phyloP scores from a whole-genome alignment of 64 coral and sea anemone genomes.

The Pocillopora damicornis region DNA sequence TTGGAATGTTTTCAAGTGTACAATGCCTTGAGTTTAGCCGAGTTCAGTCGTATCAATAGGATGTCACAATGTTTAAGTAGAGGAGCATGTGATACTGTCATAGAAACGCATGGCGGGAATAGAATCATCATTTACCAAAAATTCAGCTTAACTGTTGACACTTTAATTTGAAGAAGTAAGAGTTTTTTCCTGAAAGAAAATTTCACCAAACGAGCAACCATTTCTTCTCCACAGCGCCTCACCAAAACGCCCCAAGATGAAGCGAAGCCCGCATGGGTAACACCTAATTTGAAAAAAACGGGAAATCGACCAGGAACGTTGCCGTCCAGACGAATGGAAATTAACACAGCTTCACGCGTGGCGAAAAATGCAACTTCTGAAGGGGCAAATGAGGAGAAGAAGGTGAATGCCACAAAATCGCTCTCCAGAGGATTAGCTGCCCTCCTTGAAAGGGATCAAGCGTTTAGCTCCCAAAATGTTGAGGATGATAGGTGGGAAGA shows the following conservation, averaged over 20 bases:
- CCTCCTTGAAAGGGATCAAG: constrained; percentile 28
- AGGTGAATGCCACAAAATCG: constrained; percentile 14
- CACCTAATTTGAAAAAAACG: constrained; percentile 15
- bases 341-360: background rate
- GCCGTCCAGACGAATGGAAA: background rate
- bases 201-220: background rate
- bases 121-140: too few relatives aligned
- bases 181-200: too few relatives aligned
- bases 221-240: constrained; percentile 2
- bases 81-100: too few relatives aligned
- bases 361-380: background rate
- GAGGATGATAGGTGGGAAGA: background rate
- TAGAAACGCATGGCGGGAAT: too few relatives aligned
- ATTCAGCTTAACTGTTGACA: too few relatives aligned
- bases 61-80: too few relatives aligned
- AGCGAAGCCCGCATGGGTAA: constrained; percentile 8
- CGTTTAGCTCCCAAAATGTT: constrained; percentile 1
- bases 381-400: background rate
- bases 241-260: background rate
- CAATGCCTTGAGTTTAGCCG: too few relatives aligned
- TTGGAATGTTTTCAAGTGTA: too few relatives aligned
- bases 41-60: too few relatives aligned
- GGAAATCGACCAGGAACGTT: background rate
- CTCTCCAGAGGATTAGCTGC: constrained; percentile 41
- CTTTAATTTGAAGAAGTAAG: too few relatives aligned